Percentiles rank a stretch among this genome's conserved stretches.
Conservation (phyloP, 37 sponge, comb jelly and placozoan genomes). For the Bolinopsis microptera region DNA sequence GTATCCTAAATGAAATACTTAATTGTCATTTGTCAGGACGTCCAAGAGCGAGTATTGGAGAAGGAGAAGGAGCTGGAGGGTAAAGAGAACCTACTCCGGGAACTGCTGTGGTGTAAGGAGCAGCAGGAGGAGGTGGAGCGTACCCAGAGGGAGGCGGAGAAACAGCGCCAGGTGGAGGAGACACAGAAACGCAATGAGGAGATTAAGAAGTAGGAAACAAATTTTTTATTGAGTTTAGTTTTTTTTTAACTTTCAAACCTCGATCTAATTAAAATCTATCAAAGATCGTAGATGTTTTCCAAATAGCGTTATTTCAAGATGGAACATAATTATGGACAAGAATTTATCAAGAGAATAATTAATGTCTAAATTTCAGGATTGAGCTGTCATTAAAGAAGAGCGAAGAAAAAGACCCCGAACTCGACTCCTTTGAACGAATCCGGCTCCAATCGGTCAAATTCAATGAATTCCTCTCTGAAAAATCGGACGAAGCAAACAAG, state of each 20-base stretch:
- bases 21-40: not conserved
- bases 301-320: no score
- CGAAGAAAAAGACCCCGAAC: not conserved
- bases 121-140: not conserved
- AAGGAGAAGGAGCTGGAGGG: not conserved
- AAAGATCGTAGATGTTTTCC: no score
- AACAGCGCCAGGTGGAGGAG: not conserved
- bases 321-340: no score
- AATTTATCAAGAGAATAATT: no score
- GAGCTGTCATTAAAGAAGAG: not conserved
- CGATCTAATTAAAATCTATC: no score
- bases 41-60: not conserved
- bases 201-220: not conserved
- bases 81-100: not conserved
- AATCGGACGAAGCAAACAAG: not conserved
- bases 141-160: not conserved
- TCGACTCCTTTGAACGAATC: not conserved
- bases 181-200: not conserved
- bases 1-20: no score
- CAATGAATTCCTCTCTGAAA: not conserved
- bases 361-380: no score
- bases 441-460: slow-evolving; percentile 4
- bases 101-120: not conserved
- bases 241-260: no score
- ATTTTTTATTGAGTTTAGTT: no score